Percentiles rank a stretch among this genome's conserved stretches.
These are phyloP conservation scores for Avahi laniger DNA, from an alignment of 2,797 vertebrate species.

Conservation along the genomic window DNA sequence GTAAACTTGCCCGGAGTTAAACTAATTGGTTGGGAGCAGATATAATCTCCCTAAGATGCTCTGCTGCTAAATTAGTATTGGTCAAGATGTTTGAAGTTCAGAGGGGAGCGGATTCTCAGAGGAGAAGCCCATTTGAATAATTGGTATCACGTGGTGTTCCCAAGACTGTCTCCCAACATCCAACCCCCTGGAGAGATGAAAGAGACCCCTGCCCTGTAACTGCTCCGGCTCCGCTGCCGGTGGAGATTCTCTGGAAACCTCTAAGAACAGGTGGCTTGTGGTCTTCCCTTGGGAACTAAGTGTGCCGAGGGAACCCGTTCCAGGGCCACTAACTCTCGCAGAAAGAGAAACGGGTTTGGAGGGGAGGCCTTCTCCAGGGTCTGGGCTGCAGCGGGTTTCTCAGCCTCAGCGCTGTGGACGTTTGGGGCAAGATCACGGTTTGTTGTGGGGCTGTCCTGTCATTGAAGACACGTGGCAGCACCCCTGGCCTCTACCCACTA, in stretches of 20 bases:
- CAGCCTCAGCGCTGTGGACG: rapidly evolving
- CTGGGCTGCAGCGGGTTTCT: not conserved
- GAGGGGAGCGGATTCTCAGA: conserved; percentile 41
- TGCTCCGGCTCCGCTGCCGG: not conserved
- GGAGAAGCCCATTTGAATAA: conserved; percentile 62
- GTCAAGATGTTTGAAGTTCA: conserved; percentile 78
- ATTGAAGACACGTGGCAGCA: rapidly evolving
- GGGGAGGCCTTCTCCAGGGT: not conserved
- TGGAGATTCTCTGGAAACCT: not conserved
- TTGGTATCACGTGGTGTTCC: conserved; percentile 25
- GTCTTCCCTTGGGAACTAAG: not conserved
- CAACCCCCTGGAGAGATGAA: conserved; percentile 73
- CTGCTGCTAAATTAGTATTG: conserved; percentile 53
- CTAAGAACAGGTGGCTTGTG: not conserved
- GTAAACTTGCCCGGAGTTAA: conserved; percentile 68
- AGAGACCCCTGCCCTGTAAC: not conserved
- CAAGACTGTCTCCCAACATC: not conserved
- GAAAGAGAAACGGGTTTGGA: not conserved
- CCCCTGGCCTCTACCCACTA: not conserved
- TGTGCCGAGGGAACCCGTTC: not conserved
- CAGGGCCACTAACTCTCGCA: not conserved
- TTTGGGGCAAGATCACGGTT: not conserved
- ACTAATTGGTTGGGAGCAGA: conserved; percentile 72
- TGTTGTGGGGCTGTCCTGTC: rapidly evolving
- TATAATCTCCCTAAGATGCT: conserved; percentile 55